phyloP scores from a whole-genome alignment of 1,140 invertebrate genomes.

The Caenorhabditis inopinata region DNA sequence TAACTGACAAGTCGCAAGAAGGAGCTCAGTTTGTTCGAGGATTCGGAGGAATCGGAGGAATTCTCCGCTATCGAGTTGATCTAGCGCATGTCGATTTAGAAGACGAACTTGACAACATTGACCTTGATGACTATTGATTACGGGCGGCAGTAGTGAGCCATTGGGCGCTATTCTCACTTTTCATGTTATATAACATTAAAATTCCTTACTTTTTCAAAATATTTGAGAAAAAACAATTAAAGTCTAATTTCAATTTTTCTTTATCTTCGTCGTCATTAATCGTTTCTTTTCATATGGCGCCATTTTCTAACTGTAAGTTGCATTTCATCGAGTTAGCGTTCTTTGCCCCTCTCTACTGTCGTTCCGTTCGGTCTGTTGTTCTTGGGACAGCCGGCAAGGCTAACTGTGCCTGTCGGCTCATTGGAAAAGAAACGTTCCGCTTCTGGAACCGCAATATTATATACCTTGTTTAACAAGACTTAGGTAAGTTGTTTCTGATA shows the following conservation, averaged over 20 bases:
- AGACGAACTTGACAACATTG: conserved; percentile 61
- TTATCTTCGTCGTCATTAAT: background rate
- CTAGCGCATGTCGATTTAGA: conserved; percentile 84
- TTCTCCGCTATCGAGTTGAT: conserved; percentile 97
- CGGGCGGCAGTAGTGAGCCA: conserved; percentile 32
- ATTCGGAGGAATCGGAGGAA: conserved; percentile 98
- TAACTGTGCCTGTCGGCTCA: background rate
- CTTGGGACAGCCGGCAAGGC: background rate
- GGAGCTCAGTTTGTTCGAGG: conserved; percentile 98
- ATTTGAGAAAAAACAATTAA: background rate
- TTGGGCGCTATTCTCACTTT: conserved; percentile 16
- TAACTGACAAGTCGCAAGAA: conserved; percentile 98
- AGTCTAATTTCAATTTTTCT: background rate
- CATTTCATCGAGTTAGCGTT: background rate
- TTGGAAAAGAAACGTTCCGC: conserved; percentile 6
- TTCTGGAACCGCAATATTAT: background rate
- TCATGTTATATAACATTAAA: background rate
- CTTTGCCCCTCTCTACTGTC: conserved; percentile 19
- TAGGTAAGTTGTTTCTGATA: background rate
- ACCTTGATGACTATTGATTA: conserved; percentile 64
- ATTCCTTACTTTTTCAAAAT: background rate
- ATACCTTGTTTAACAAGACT: background rate
- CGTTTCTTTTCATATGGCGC: background rate
- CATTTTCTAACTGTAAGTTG: background rate
- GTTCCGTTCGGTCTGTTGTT: conserved; percentile 18